phyloP scores from a whole-genome alignment of 2,113 vertebrate species.

The Pelodiscus sinensis region DNA sequence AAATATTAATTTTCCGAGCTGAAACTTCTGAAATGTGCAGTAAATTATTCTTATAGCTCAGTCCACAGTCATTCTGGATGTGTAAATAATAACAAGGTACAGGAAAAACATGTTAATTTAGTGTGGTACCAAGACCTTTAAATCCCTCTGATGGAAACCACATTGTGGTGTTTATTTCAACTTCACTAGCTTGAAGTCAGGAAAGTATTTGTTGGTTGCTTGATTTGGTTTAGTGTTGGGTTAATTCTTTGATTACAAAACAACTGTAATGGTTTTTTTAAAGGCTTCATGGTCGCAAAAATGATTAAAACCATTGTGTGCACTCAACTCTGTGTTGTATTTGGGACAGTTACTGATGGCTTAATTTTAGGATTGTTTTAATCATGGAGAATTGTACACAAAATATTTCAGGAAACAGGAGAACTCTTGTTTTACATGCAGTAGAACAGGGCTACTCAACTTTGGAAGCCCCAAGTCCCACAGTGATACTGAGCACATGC shows the following conservation, averaged over 20 bases:
- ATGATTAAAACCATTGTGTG: slow-evolving; percentile 71
- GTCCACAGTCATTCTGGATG: slow-evolving; percentile 1
- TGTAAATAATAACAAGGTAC: slow-evolving; percentile 6
- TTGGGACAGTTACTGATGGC: slow-evolving; percentile 64
- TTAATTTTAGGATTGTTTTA: slow-evolving; percentile 69
- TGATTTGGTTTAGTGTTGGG: slow-evolving; percentile 17
- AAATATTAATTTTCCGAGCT: background rate
- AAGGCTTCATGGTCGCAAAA: slow-evolving; percentile 55
- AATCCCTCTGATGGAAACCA: slow-evolving; percentile 3
- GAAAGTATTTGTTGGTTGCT: slow-evolving; percentile 55
- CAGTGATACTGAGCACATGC: too few species aligned
- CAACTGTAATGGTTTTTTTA: slow-evolving; percentile 65
- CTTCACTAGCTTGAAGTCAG: slow-evolving; percentile 37
- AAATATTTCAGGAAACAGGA: slow-evolving; percentile 34
- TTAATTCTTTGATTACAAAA: slow-evolving; percentile 72
- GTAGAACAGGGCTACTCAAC: slow-evolving; percentile 8
- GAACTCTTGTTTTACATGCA: slow-evolving; percentile 27
- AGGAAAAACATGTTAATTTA: background rate
- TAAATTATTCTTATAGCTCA: background rate
- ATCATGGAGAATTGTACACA: slow-evolving; percentile 53
- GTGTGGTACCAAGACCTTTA: too few species aligned
- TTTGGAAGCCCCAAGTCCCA: too few species aligned
- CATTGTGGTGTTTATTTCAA: slow-evolving; percentile 49
- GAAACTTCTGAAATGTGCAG: background rate
- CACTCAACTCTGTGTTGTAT: slow-evolving; percentile 64